These are phyloP conservation scores for Centropristis striata DNA, from an alignment of 2,113 vertebrate genomes.

Conservation along the genomic window DNA sequence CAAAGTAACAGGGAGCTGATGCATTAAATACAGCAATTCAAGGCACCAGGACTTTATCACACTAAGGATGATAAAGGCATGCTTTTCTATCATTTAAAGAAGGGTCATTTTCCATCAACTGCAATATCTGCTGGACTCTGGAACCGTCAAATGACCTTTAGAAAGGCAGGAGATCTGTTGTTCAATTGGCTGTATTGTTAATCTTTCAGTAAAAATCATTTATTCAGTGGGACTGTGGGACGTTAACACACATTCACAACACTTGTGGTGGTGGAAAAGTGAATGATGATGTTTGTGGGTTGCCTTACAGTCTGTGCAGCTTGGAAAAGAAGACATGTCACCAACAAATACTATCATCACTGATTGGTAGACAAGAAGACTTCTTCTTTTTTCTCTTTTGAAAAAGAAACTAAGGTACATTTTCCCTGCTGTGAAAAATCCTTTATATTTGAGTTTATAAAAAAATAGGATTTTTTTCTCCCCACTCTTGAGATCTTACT, in stretches of 20 bases:
- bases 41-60: not conserved
- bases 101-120: not conserved
- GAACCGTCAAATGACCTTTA: not conserved
- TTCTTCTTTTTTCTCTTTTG: not conserved
- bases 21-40: conserved; percentile 26
- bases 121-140: not conserved
- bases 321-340: not conserved
- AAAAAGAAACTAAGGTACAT: not conserved
- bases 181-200: not conserved
- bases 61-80: not conserved
- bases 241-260: not conserved
- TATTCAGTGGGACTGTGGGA: not conserved
- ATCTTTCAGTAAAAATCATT: not conserved
- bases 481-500: not conserved
- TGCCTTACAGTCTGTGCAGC: not conserved
- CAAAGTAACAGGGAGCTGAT: not conserved
- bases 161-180: not conserved
- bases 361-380: not conserved
- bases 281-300: not conserved
- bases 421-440: not conserved
- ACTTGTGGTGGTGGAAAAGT: not conserved
- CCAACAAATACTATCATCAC: not conserved
- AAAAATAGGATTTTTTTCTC: too few relatives aligned
- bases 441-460: too few relatives aligned
- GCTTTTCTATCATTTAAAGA: too few relatives aligned